Conservation (phyloP, 2,113 vertebrate genomes). For the Dunckerocampus dactyliophorus region DNA sequence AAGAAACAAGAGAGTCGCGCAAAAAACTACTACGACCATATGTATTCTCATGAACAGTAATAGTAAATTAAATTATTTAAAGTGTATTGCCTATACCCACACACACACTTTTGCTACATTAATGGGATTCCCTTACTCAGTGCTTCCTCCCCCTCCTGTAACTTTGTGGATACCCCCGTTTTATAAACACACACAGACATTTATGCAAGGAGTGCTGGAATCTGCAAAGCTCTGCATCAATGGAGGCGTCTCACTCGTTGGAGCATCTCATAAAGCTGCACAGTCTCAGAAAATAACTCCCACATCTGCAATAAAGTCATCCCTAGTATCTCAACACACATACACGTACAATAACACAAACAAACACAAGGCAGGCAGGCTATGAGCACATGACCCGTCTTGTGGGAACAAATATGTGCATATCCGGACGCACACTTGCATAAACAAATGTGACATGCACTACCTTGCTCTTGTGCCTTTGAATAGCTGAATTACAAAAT, state of each 20-base stretch:
- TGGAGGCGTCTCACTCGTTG: constrained; percentile 55
- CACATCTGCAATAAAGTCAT: constrained; percentile 60
- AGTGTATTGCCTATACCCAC: too few relatives aligned
- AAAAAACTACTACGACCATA: too few relatives aligned
- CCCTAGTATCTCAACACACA: constrained; percentile 23
- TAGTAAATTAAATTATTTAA: not conserved
- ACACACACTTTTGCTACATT: constrained; percentile 11
- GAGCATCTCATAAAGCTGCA: constrained; percentile 51
- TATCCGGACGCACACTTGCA: constrained; percentile 1
- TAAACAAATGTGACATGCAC: not conserved
- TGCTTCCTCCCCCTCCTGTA: constrained; percentile 43
- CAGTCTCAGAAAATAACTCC: constrained; percentile 51
- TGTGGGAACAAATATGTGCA: constrained; percentile 24
- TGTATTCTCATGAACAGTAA: not conserved
- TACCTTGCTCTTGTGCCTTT: constrained; percentile 1
- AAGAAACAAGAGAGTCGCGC: too few relatives aligned
- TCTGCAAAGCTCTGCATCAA: constrained; percentile 48
- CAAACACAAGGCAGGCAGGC: constrained; percentile 5
- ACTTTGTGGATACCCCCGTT: constrained; percentile 37
- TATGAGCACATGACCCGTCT: constrained; percentile 23
- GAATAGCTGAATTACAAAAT: constrained; percentile 6
- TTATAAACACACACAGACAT: constrained; percentile 13
- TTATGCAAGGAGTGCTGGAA: constrained; percentile 33
- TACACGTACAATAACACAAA: constrained; percentile 15
- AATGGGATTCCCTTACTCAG: constrained; percentile 59